phyloP scores from a whole-genome alignment of 2,113 vertebrate species.

The Pyrgilauda ruficollis region DNA sequence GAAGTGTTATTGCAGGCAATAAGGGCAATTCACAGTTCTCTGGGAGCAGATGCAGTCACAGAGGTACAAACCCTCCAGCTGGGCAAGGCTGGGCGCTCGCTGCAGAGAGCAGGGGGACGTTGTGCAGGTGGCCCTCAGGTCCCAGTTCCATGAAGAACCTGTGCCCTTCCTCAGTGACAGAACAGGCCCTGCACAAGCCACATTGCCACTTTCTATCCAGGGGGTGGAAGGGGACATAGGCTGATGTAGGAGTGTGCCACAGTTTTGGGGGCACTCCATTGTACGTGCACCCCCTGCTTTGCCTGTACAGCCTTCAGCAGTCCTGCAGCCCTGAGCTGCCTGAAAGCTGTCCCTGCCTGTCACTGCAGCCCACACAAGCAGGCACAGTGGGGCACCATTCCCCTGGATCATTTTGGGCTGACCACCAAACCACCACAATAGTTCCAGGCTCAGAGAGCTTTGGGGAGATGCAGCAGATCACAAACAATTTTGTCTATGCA shows the following conservation, averaged over 20 bases:
- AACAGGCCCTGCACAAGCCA: not conserved
- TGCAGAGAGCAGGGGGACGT: fast-evolving
- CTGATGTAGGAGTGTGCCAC: not conserved
- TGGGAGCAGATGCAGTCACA: not conserved
- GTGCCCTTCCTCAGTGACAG: not conserved
- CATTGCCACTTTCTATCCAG: not conserved
- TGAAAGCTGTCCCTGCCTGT: not conserved
- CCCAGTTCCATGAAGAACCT: not conserved
- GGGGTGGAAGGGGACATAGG: not conserved
- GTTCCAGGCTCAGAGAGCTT: not conserved
- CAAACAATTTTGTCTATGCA: not conserved
- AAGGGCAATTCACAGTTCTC: not conserved
- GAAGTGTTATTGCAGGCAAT: constrained; percentile 18
- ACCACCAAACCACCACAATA: not conserved
- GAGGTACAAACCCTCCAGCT: not conserved
- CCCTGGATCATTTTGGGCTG: not conserved
- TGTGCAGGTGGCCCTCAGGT: not conserved
- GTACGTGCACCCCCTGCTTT: not conserved
- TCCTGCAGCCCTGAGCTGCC: not conserved
- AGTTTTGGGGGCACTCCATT: fast-evolving
- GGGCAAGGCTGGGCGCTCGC: fast-evolving
- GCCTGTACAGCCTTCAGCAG: not conserved
- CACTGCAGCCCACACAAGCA: not conserved
- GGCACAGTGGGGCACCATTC: not conserved
- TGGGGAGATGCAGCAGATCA: not conserved